These are phyloP conservation scores for Brachymystax lenok DNA, from an alignment of 2,797 vertebrate genomes.

Conservation along the genomic window DNA sequence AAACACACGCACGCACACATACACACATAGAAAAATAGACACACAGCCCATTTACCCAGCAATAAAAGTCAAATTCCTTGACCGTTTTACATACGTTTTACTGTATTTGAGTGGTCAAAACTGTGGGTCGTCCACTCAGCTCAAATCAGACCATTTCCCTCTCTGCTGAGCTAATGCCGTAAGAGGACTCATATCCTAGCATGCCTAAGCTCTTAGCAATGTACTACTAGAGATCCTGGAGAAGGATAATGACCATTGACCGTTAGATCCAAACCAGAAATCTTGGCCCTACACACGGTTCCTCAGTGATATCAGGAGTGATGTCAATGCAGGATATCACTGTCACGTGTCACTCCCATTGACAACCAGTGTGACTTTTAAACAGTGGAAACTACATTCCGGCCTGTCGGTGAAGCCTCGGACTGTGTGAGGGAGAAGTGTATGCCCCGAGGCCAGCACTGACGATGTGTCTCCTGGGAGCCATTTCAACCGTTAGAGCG, in stretches of 20 bases:
- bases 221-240: constrained; percentile 24
- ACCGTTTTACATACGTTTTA: constrained; percentile 25
- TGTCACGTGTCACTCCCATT: constrained; percentile 43
- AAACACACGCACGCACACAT: background rate
- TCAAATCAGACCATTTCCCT: constrained; percentile 46
- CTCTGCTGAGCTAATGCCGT: constrained; percentile 40
- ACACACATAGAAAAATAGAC: background rate
- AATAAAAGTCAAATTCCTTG: constrained; percentile 18
- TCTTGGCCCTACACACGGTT: background rate
- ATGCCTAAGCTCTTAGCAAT: constrained; percentile 38
- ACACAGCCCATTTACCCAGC: background rate
- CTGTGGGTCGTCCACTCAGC: constrained; percentile 21
- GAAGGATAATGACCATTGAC: background rate
- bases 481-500: constrained; percentile 65
- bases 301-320: background rate
- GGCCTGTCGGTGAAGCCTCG: constrained; percentile 22
- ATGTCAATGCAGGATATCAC: background rate
- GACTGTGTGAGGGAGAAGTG: constrained; percentile 22
- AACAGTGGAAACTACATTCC: constrained; percentile 27
- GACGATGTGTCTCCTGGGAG: constrained; percentile 62
- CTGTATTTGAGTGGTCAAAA: constrained; percentile 32
- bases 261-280: constrained; percentile 41
- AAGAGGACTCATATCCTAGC: constrained; percentile 52
- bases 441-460: background rate
- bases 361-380: constrained; percentile 10